Evolutionary conservation across 2,888 invertebrate genomes (phyloP).

Genomic region (Gordius sp.): DNA sequence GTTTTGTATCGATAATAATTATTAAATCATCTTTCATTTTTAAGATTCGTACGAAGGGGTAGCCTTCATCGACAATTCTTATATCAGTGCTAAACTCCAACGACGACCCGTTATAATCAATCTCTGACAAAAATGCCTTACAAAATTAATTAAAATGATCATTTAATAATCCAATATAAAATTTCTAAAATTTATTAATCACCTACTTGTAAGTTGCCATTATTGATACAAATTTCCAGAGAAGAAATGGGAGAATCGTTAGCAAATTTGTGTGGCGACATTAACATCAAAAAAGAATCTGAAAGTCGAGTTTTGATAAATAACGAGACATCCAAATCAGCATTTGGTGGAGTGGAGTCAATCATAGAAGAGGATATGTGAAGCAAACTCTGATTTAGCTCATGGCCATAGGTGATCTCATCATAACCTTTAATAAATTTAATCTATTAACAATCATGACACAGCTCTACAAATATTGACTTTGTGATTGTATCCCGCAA

Average conservation of each 20-base stretch:
- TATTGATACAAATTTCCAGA: too few relatives aligned
- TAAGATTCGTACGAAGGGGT: background rate
- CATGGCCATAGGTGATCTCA: constrained; percentile 1
- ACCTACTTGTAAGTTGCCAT: too few relatives aligned
- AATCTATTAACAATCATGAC: background rate
- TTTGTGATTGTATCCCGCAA: too few relatives aligned
- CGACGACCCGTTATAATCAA: too few relatives aligned
- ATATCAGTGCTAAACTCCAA: background rate
- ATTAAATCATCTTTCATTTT: background rate
- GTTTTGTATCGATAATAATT: background rate
- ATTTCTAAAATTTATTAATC: too few relatives aligned
- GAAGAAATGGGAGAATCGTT: too few relatives aligned
- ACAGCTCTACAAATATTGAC: too few relatives aligned
- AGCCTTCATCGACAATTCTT: background rate
- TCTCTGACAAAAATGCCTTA: too few relatives aligned
- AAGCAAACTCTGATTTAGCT: background rate
- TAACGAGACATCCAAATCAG: constrained; percentile 2
- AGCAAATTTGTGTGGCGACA: too few relatives aligned
- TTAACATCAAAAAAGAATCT: too few relatives aligned
- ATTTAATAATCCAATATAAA: too few relatives aligned
- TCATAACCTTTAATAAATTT: constrained; percentile 11
- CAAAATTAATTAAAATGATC: too few relatives aligned
- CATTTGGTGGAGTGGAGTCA: background rate
- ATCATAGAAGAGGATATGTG: background rate
- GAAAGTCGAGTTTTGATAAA: constrained; percentile 1